Evolutionary conservation across 2,888 invertebrate species (phyloP).

Genomic region (Lordiphosa fenestrarum): DNA sequence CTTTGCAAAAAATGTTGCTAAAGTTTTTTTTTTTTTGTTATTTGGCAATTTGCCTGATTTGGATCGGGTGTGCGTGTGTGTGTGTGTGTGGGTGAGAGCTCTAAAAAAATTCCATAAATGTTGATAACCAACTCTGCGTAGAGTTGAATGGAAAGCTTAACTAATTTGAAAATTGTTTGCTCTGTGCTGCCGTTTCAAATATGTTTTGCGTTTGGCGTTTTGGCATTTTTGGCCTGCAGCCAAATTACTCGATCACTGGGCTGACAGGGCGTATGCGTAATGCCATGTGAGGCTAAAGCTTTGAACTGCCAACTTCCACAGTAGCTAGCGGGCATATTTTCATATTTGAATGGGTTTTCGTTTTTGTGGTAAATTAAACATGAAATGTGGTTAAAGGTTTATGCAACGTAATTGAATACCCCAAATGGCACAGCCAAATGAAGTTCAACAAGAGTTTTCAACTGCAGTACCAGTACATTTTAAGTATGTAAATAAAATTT

Average conservation of each 20-base stretch:
- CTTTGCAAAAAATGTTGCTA: slow-evolving; percentile 27
- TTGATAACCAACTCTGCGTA: slow-evolving; percentile 31
- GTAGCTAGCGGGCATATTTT: slow-evolving; percentile 22
- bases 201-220: slow-evolving; percentile 50
- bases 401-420: no score
- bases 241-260: slow-evolving; percentile 26
- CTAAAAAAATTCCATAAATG: slow-evolving; percentile 49
- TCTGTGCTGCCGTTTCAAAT: slow-evolving; percentile 29
- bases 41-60: slow-evolving; percentile 44
- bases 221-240: slow-evolving; percentile 50
- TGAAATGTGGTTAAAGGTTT: no score
- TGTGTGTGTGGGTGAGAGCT: slow-evolving; percentile 9
- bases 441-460: no score
- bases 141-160: slow-evolving; percentile 11
- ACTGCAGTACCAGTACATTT: no score
- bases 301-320: slow-evolving; percentile 27
- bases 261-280: slow-evolving; percentile 31
- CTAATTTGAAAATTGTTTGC: slow-evolving; percentile 37
- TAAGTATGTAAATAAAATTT: no score
- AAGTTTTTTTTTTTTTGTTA: slow-evolving; percentile 10
- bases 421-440: no score
- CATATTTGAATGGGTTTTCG: slow-evolving; percentile 12
- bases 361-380: no score
- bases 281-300: slow-evolving; percentile 10
- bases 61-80: neutral